These are phyloP conservation scores for Strongylocentrotus purpuratus DNA, from an alignment of 35 echinoderm and acorn worm genomes.

Conservation along the genomic window DNA sequence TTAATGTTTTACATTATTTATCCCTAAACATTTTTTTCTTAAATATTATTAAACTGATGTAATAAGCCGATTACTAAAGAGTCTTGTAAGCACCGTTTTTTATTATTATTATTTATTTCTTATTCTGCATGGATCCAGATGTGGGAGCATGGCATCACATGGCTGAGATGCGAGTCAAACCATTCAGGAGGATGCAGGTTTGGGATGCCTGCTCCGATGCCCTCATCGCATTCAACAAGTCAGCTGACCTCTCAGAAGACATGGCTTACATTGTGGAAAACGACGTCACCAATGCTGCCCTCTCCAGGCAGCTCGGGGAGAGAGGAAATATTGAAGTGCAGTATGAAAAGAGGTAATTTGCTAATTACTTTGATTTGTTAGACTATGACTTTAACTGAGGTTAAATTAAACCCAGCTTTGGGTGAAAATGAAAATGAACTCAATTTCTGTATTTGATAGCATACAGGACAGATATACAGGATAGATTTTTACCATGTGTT, in stretches of 20 bases:
- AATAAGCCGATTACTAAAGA: too few relatives aligned
- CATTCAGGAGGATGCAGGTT: constrained; percentile 87
- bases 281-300: constrained; percentile 75
- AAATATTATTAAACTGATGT: too few relatives aligned
- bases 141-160: constrained; percentile 90
- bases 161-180: constrained; percentile 69
- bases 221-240: constrained; percentile 84
- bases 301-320: constrained; percentile 64
- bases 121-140: constrained; percentile 60
- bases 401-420: too few relatives aligned
- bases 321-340: constrained; percentile 67
- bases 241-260: constrained; percentile 67
- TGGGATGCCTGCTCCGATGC: constrained; percentile 99
- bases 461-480: too few relatives aligned
- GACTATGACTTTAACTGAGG: background rate
- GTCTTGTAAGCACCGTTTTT: too few relatives aligned
- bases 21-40: background rate
- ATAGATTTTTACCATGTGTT: too few relatives aligned
- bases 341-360: constrained; percentile 59
- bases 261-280: constrained; percentile 95
- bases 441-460: too few relatives aligned
- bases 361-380: background rate
- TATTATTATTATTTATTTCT: too few relatives aligned
- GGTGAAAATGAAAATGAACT: too few relatives aligned
- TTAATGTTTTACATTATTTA: background rate